Base-by-base conservation (phyloP, 1,140 invertebrate genomes). In the Probaryconus sp. region DNA sequence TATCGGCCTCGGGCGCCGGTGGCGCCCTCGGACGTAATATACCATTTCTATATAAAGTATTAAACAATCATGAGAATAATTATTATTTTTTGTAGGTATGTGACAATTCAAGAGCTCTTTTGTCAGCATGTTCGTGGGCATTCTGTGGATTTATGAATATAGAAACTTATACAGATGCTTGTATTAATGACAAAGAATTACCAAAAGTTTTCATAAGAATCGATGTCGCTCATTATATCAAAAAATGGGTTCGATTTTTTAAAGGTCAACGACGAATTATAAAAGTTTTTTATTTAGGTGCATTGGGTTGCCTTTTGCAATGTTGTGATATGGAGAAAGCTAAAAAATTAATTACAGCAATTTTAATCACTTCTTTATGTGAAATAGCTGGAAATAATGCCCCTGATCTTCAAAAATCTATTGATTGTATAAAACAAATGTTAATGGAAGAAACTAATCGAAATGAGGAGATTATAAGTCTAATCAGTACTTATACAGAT, bases 171-270 rank as follows among this genome's bases (percentile, higher is more conserved):
- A 14, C 51, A 31, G 10, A 43, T 38, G n/a, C 37, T 0, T 56
- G 38, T 26, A 56, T 3, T 2, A 26, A 56, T 42, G 3, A 0
- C 1, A 10, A 6, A 0, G n/a, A 20, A 2, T 21, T 56, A 13
- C 51, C 51, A 0, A 1, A 18, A 6, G 13, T 10, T 1, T 55
- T 13, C 13, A 55, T 55, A 2, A 1, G 47, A 48, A 58, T 65
- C 13, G 31, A 53, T 13, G 11, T 38, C 9, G 33, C 48, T 4
- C 53, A 56, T 28, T 56, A 17, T 7, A 31, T 43, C 5, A 42
- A 56, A 42, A 56, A 42, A 56, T 56, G 38, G 37, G 14, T n/a
- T 5, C 20, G 21, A 1, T 56, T 20, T 43, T 43, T 56, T 1
- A 43, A 33, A 20, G 1, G 3, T 9, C 14, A 1, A 2, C 37